Evolutionary conservation across 2,113 vertebrate genomes (phyloP).

Genomic region (Ictidomys tridecemlineatus): DNA sequence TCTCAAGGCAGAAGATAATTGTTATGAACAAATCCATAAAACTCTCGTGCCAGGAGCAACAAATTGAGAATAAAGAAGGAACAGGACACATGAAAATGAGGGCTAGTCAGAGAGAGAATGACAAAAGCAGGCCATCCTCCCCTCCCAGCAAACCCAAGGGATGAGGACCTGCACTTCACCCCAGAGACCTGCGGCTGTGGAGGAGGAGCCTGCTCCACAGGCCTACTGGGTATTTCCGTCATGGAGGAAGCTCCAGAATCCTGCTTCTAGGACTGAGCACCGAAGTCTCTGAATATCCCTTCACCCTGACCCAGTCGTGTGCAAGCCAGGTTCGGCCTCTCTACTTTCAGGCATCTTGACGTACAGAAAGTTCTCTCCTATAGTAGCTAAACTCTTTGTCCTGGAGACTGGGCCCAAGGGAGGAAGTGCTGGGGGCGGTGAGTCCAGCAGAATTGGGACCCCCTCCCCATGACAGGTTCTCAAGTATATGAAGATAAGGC

Average conservation of each 20-base stretch:
- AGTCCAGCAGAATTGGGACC: neutral
- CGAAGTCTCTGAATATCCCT: neutral
- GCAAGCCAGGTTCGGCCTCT: neutral
- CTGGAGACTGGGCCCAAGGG: neutral
- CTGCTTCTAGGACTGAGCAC: neutral
- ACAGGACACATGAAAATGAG: neutral
- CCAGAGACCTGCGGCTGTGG: neutral
- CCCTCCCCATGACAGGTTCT: neutral
- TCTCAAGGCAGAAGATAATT: slow-evolving; percentile 31
- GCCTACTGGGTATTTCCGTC: neutral
- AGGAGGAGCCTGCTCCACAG: neutral
- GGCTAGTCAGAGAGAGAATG: neutral
- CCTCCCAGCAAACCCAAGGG: neutral
- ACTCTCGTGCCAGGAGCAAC: slow-evolving; percentile 58
- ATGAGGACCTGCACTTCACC: neutral
- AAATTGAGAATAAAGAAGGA: slow-evolving; percentile 18
- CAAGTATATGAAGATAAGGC: neutral
- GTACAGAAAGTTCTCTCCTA: neutral
- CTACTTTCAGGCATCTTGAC: neutral
- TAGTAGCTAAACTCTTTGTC: neutral
- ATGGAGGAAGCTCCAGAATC: neutral
- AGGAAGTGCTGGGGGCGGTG: neutral
- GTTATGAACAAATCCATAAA: slow-evolving; percentile 43
- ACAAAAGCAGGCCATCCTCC: neutral
- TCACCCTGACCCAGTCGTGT: neutral